Base-by-base conservation (phyloP, 2,113 vertebrate genomes). In the Oxyruncus cristatus region DNA sequence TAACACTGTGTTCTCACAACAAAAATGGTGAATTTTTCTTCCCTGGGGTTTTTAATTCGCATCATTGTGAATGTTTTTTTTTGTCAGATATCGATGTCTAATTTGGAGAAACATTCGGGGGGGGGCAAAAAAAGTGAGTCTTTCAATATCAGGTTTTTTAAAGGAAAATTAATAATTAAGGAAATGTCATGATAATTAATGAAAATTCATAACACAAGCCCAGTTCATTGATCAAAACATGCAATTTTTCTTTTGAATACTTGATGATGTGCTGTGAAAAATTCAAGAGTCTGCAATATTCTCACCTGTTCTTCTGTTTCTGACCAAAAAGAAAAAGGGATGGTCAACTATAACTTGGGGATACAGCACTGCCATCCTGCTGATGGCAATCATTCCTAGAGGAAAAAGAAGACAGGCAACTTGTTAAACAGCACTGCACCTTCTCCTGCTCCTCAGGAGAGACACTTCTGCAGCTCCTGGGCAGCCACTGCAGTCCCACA, bases 341-440 rank as follows among this genome's bases (percentile, higher is more conserved):
- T 99, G 99, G 94, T 99, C 99, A 14, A 99, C 98, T 98, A 99
- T 99, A 87, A 99, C 99, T 46, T 99, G 99, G 42, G 99, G 99
- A 85, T 99, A 99, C 92, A 99, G 97, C 97, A 99, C 99, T 93
- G 99, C 97, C 97, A 99, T 99, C 97, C 99, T 98, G 81, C 99
- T 99, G 96, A 99, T 98, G 56, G 99, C 99, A 59, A 99, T 99
- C 98, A 99, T 99, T 95, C 99, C 99, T 99, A 70, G 11, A 85
- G 65, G 83, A 23, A 78, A 19, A 19, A 94, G 39, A 68, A 77
- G 58, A 91, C 2, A 85, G 26, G 8, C 32, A 85, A 19, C 33
- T 39, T 7, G 24, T 93, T 59, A 91, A 55, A 41, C 26, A 93
- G 47, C 74, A 59, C 61, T 37, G 49, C 42, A 74, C 37, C 5